These are phyloP conservation scores for Aphelenchoides fujianensis DNA, from an alignment of 1,140 invertebrate species.

Conservation along the genomic window DNA sequence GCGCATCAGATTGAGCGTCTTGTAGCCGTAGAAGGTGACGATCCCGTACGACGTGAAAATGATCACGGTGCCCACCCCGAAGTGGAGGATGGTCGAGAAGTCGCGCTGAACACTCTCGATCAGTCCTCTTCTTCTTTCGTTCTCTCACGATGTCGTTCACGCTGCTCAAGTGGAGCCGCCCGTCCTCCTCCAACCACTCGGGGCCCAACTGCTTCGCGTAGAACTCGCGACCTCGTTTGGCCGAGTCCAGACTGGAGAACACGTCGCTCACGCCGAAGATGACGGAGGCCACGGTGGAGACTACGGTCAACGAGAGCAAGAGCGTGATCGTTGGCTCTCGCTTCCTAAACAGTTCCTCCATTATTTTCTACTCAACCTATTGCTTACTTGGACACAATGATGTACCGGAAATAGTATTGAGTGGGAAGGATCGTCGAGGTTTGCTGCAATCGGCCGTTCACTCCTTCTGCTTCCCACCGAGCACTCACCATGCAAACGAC, in stretches of 20 bases:
- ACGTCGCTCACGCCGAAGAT: constrained; percentile 2
- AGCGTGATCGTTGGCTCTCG: not conserved
- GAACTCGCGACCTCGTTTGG: not conserved
- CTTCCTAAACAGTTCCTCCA: not conserved
- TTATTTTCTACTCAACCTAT: too few relatives aligned
- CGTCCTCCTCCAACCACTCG: not conserved
- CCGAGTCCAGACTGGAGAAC: not conserved
- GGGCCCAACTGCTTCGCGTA: constrained; percentile 13
- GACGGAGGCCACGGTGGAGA: not conserved
- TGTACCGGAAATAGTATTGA: constrained; percentile 13
- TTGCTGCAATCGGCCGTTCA: too few relatives aligned
- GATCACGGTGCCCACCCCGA: not conserved
- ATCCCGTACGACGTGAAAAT: not conserved
- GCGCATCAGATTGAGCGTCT: not conserved
- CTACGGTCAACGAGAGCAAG: not conserved
- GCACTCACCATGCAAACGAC: constrained; percentile 9
- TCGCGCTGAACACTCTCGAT: not conserved
- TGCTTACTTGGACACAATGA: not conserved
- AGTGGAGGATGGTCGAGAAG: constrained; percentile 1
- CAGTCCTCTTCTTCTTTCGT: not conserved
- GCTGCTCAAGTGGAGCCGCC: not conserved
- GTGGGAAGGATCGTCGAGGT: constrained; percentile 2
- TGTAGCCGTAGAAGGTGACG: not conserved
- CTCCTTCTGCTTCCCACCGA: too few relatives aligned
- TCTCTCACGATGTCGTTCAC: not conserved